A percentile compares a stretch with the other conserved stretches of the same genome.
phyloP scores from a whole-genome alignment of 2,797 vertebrate genomes.

The Hapalemur alaotrensis region DNA sequence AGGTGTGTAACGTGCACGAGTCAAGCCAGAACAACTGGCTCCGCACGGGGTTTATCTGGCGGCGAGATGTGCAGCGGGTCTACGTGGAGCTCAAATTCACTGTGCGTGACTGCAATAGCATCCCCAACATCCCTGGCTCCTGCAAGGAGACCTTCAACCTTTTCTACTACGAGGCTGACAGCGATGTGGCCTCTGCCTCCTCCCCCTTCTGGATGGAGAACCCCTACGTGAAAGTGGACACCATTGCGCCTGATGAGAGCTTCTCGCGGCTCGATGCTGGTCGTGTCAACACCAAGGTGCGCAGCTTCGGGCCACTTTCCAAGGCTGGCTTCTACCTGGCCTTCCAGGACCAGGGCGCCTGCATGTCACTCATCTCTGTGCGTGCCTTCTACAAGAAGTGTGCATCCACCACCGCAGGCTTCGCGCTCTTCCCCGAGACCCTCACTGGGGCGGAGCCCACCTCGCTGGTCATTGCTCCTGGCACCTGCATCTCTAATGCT shows the following conservation, averaged over 20 bases:
- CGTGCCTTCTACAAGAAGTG: constrained; percentile 98
- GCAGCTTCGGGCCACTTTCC: constrained; percentile 97
- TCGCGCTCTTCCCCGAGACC: constrained; percentile 96
- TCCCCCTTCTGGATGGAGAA: constrained; percentile 99
- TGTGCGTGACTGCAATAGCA: constrained; percentile 97
- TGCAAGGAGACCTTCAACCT: constrained; percentile 99
- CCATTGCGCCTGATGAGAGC: constrained; percentile 96
- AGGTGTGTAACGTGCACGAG: constrained; percentile 96
- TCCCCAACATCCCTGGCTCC: constrained; percentile 97
- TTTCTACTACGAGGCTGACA: constrained; percentile 97
- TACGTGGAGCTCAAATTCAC: constrained; percentile 99
- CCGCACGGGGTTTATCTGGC: constrained; percentile 94
- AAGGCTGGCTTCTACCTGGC: constrained; percentile 97
- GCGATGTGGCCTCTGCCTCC: constrained; percentile 94
- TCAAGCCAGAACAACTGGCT: constrained; percentile 98
- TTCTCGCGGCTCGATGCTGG: constrained; percentile 95
- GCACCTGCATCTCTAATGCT: constrained; percentile 94
- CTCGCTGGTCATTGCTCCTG: constrained; percentile 96
- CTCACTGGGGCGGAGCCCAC: constrained; percentile 97
- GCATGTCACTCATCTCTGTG: constrained; percentile 98
- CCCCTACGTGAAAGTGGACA: constrained; percentile 98
- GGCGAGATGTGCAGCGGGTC: constrained; percentile 94
- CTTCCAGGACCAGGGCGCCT: constrained; percentile 97
- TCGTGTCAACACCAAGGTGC: constrained; percentile 95
- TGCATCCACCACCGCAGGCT: constrained; percentile 95